phyloP scores from a whole-genome alignment of 2,113 vertebrate genomes.

The Peromyscus californicus region DNA sequence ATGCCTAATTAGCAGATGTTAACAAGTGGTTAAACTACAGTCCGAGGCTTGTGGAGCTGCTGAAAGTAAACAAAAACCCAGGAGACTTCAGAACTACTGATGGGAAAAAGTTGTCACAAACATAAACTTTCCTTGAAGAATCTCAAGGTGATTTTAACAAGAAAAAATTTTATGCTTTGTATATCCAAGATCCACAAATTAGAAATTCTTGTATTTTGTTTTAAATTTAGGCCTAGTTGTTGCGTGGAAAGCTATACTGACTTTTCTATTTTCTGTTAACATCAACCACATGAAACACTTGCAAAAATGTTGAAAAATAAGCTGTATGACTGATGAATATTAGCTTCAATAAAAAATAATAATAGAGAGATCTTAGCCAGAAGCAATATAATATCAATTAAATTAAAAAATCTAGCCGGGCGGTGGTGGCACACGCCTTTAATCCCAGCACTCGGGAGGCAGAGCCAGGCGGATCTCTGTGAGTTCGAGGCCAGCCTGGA shows the following conservation, averaged over 20 bases:
- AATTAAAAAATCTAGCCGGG: background rate
- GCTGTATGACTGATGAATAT: background rate
- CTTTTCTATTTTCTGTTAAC: background rate
- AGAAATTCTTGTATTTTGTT: background rate
- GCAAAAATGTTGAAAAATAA: background rate
- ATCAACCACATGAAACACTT: background rate
- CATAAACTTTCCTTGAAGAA: background rate
- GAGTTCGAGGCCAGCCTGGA: too few species aligned
- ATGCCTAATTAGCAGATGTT: background rate
- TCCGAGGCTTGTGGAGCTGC: background rate
- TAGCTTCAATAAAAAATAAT: background rate
- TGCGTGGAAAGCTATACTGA: background rate
- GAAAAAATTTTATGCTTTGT: background rate
- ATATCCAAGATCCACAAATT: too few species aligned
- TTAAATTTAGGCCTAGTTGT: background rate
- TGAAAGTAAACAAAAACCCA: background rate
- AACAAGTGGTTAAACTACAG: background rate
- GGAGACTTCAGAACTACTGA: background rate
- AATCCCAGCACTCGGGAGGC: too few species aligned
- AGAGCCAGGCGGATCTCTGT: too few species aligned
- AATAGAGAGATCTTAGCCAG: background rate
- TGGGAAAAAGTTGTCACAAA: background rate
- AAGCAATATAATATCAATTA: background rate
- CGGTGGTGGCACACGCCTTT: too few species aligned
- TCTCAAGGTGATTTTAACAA: background rate